phyloP scores from a whole-genome alignment of 2,113 vertebrate genomes.

The Zosterops japonicus region DNA sequence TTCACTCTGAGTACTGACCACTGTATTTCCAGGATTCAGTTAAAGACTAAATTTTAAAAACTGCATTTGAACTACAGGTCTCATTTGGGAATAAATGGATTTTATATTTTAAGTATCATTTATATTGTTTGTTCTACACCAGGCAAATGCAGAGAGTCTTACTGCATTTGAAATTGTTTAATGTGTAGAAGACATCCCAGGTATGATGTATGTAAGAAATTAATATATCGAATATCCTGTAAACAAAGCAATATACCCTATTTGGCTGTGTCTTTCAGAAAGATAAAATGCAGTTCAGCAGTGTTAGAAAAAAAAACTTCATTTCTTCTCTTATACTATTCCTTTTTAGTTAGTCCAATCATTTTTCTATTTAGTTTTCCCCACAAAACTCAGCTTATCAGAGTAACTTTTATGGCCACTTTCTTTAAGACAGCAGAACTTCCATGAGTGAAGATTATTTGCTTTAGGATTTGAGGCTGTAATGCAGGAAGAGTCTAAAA shows the following conservation, averaged over 20 bases:
- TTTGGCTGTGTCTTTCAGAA: not conserved
- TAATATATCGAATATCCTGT: not conserved
- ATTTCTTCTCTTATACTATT: not conserved
- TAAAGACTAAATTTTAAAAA: not conserved
- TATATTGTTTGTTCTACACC: not conserved
- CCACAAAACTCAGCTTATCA: not conserved
- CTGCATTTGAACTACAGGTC: not conserved
- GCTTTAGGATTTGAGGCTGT: not conserved
- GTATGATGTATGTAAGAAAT: not conserved
- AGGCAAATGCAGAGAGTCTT: not conserved
- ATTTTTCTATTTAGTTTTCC: not conserved
- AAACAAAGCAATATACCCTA: not conserved
- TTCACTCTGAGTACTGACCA: not conserved
- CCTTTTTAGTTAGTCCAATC: not conserved
- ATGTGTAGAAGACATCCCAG: not conserved
- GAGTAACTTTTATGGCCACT: not conserved
- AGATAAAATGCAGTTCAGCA: not conserved
- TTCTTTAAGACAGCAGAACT: not conserved
- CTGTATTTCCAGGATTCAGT: not conserved
- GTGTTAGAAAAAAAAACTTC: not conserved
- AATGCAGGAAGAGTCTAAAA: not conserved
- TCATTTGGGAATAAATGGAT: not conserved
- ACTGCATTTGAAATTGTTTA: not conserved
- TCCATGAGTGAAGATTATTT: not conserved
- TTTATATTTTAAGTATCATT: rapidly evolving